Percentiles rank a stretch among this genome's conserved stretches.
These are phyloP conservation scores for Muricea muricata DNA, from an alignment of 92 coral and sea anemone species.

Conservation along the genomic window DNA sequence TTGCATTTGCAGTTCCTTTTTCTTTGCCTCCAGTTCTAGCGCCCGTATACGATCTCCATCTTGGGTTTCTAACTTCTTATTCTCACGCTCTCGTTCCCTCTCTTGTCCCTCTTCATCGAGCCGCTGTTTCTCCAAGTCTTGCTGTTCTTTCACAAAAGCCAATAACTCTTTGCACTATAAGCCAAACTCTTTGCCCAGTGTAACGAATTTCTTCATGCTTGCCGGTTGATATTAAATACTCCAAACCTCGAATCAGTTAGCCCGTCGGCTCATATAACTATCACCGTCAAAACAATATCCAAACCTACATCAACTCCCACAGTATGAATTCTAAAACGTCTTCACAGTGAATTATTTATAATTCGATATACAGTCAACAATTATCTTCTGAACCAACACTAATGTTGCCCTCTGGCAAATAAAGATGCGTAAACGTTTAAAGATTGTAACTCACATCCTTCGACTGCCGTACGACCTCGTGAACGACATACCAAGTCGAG, in stretches of 20 bases:
- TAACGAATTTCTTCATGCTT: not conserved
- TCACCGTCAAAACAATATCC: too few relatives aligned
- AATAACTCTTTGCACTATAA: constrained; percentile 46
- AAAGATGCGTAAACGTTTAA: not conserved
- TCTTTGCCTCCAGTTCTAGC: constrained; percentile 12
- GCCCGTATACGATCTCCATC: constrained; percentile 6
- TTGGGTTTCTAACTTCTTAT: constrained; percentile 25
- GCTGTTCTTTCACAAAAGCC: constrained; percentile 38
- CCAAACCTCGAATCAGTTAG: too few relatives aligned
- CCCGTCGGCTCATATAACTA: too few relatives aligned
- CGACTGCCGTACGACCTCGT: not conserved
- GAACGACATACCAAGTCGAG: not conserved
- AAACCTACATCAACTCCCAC: too few relatives aligned
- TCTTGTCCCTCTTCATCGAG: not conserved
- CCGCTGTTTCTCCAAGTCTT: constrained; percentile 5
- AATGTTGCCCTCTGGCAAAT: not conserved
- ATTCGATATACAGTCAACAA: too few relatives aligned
- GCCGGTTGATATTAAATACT: not conserved
- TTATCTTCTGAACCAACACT: not conserved
- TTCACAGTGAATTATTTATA: too few relatives aligned
- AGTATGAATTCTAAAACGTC: too few relatives aligned
- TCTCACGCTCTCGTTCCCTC: constrained; percentile 18
- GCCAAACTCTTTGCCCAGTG: constrained; percentile 36
- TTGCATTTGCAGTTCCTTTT: constrained; percentile 30
- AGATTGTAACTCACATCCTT: not conserved